Percentiles rank a stretch among this genome's conserved stretches.
Conservation (phyloP, 2,113 vertebrate species). For the Morone chrysops region DNA sequence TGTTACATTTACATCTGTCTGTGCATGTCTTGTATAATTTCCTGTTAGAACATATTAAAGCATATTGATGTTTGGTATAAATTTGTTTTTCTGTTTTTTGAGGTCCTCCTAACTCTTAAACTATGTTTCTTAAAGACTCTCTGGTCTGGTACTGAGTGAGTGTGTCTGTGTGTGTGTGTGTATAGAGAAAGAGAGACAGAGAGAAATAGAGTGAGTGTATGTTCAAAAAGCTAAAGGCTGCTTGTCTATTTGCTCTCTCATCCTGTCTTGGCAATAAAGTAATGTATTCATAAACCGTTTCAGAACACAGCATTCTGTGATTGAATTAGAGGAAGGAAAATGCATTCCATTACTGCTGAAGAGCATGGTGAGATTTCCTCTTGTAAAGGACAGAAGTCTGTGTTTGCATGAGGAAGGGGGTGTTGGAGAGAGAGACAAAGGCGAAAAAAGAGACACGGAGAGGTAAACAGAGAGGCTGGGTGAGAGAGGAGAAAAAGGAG, state of each 20-base stretch:
- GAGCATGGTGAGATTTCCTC: slow-evolving; percentile 24
- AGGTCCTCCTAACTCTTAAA: neutral
- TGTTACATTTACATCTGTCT: neutral
- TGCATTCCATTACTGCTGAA: slow-evolving; percentile 49
- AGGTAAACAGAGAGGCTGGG: slow-evolving; percentile 31
- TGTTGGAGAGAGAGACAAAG: neutral
- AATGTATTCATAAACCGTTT: slow-evolving; percentile 45
- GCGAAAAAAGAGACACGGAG: slow-evolving; percentile 4
- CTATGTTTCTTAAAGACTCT: slow-evolving; percentile 11
- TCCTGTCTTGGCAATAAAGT: slow-evolving; percentile 40
- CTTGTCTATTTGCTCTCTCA: slow-evolving; percentile 44
- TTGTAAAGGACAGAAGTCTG: slow-evolving; percentile 29
- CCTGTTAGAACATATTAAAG: neutral
- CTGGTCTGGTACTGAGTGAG: neutral
- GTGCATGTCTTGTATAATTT: neutral
- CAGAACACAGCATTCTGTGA: slow-evolving; percentile 25
- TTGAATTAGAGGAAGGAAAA: slow-evolving; percentile 40
- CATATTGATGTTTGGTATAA: neutral
- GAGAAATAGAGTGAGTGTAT: neutral
- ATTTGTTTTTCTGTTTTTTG: neutral
- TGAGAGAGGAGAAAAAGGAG: neutral
- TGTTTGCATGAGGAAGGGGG: neutral
- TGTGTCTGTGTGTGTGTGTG: neutral
- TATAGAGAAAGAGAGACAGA: neutral
- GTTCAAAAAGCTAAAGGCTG: slow-evolving; percentile 36